Percentiles rank a stretch among this genome's conserved stretches.
Conservation (phyloP, 2,113 vertebrate genomes). For the Micromys minutus region DNA sequence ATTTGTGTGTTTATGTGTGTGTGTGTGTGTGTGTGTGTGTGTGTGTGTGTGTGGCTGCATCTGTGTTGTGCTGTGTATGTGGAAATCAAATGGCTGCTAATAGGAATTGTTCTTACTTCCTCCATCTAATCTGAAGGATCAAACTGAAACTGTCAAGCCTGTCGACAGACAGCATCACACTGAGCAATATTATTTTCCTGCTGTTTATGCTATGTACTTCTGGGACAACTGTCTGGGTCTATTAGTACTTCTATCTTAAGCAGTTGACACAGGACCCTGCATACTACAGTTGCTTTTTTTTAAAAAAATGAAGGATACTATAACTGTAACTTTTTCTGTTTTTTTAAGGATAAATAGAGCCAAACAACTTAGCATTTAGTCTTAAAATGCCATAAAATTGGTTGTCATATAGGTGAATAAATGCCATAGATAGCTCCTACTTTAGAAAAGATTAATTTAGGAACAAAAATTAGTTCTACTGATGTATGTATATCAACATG, state of each 20-base stretch:
- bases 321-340: background rate
- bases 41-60: background rate
- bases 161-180: background rate
- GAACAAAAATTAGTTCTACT: background rate
- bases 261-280: background rate
- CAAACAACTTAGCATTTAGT: background rate
- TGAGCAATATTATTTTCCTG: background rate
- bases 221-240: background rate
- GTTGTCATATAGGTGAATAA: background rate
- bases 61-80: background rate
- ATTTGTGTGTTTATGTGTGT: background rate
- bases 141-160: background rate
- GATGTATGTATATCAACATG: background rate
- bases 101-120: background rate
- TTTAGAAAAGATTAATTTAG: background rate
- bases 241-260: background rate
- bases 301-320: background rate
- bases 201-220: background rate
- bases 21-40: background rate
- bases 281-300: background rate
- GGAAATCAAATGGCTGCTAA: background rate
- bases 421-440: background rate
- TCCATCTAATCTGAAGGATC: background rate
- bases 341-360: background rate
- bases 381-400: background rate